Evolutionary conservation across 64 coral and sea anemone species (phyloP).

Genomic region (Acropora yongei): DNA sequence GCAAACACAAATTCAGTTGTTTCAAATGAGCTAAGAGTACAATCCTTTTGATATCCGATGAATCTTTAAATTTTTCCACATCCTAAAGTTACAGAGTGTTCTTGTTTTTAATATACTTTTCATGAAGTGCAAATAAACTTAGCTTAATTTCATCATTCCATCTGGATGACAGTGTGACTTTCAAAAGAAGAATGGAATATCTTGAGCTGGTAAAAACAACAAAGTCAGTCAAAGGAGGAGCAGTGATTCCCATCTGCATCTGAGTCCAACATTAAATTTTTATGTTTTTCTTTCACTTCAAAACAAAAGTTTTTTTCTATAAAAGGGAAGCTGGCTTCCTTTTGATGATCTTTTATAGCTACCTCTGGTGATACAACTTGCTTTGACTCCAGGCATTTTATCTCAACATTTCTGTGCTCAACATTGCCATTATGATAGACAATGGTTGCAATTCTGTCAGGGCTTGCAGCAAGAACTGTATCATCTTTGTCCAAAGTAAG

Average conservation of each 20-base stretch:
- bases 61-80: no score
- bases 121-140: neutral
- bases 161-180: conserved; percentile 1
- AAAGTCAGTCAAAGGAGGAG: neutral
- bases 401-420: conserved; percentile 5
- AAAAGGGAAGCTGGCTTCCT: neutral
- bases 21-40: no score
- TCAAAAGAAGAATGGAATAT: neutral
- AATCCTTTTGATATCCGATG: no score
- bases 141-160: conserved; percentile 22
- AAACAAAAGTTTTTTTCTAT: neutral
- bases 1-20: no score
- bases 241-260: conserved; percentile 5
- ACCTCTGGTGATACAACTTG: neutral
- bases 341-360: conserved; percentile 22
- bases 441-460: conserved; percentile 27
- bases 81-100: no score
- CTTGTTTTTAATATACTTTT: neutral
- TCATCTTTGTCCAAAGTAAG: conserved; percentile 10
- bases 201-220: neutral
- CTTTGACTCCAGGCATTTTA: conserved; percentile 10
- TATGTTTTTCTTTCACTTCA: conserved; percentile 4
- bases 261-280: conserved; percentile 33
- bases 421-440: neutral
- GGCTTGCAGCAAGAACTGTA: conserved; percentile 15